phyloP scores from a whole-genome alignment of 2,888 invertebrate species.

The Priocnemis perturbator region DNA sequence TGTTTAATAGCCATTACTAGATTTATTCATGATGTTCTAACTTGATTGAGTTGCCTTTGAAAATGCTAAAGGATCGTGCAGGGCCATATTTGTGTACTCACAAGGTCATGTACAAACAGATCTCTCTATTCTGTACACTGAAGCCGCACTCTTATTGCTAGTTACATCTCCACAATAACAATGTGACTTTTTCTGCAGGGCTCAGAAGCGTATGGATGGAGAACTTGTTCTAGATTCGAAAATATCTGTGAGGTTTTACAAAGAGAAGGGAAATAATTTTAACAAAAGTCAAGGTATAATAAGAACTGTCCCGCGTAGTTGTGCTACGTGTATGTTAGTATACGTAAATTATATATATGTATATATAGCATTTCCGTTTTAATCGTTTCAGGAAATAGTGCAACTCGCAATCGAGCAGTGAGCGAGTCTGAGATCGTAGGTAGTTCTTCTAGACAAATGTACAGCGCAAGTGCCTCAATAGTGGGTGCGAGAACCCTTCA shows the following conservation, averaged over 20 bases:
- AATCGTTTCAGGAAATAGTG: conserved; percentile 42
- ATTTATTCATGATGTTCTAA: not conserved
- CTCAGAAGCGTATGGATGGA: conserved; percentile 89
- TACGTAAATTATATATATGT: not conserved
- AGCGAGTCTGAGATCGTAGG: conserved; percentile 66
- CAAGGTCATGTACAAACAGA: conserved; percentile 49
- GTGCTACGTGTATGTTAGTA: too few relatives aligned
- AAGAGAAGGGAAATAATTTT: conserved; percentile 62
- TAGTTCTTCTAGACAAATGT: conserved; percentile 70
- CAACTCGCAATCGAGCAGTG: conserved; percentile 55
- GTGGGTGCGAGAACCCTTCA: conserved; percentile 70
- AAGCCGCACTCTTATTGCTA: conserved; percentile 31
- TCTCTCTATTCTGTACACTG: conserved; percentile 31
- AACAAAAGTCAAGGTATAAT: conserved; percentile 68
- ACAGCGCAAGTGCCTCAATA: conserved; percentile 64
- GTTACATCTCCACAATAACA: conserved; percentile 43
- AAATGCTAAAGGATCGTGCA: conserved; percentile 11
- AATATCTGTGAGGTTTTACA: conserved; percentile 78
- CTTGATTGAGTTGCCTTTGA: not conserved
- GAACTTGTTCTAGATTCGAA: conserved; percentile 88
- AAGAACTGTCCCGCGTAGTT: conserved; percentile 14
- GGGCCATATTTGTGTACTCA: conserved; percentile 20
- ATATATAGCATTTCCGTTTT: not conserved
- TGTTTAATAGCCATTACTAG: not conserved
- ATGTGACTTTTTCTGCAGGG: conserved; percentile 77